phyloP scores from a whole-genome alignment of 2,888 invertebrate species.

The Conomelus anceps region DNA sequence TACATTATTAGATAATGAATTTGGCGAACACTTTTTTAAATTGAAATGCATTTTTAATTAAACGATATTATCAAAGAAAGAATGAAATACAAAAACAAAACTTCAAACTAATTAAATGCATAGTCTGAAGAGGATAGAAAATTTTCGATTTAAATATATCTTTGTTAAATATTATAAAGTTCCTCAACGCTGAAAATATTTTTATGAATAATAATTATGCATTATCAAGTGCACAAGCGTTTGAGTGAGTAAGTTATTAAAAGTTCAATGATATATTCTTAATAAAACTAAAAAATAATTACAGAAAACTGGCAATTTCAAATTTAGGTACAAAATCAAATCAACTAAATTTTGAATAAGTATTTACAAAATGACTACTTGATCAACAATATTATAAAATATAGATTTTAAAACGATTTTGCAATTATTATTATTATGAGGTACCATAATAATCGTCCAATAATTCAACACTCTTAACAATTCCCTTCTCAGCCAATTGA shows the following conservation, averaged over 20 bases:
- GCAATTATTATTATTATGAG: neutral
- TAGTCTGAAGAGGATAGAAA: neutral
- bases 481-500: neutral
- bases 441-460: neutral
- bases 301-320: neutral
- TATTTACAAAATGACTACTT: neutral
- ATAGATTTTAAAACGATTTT: neutral
- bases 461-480: neutral
- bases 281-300: neutral
- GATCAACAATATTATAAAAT: neutral
- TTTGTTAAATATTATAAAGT: neutral
- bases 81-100: too few species aligned
- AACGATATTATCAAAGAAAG: neutral
- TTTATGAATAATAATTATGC: too few species aligned
- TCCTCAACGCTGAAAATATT: neutral
- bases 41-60: neutral
- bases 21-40: neutral
- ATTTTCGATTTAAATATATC: neutral
- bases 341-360: neutral
- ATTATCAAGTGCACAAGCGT: neutral
- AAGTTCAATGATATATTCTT: neutral
- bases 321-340: neutral
- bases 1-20: neutral
- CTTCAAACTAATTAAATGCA: neutral
- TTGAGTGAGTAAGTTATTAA: neutral